Percentiles rank a stretch among this genome's conserved stretches.
Conservation (phyloP, 2,797 vertebrate species). For the Etheostoma nigrum region DNA sequence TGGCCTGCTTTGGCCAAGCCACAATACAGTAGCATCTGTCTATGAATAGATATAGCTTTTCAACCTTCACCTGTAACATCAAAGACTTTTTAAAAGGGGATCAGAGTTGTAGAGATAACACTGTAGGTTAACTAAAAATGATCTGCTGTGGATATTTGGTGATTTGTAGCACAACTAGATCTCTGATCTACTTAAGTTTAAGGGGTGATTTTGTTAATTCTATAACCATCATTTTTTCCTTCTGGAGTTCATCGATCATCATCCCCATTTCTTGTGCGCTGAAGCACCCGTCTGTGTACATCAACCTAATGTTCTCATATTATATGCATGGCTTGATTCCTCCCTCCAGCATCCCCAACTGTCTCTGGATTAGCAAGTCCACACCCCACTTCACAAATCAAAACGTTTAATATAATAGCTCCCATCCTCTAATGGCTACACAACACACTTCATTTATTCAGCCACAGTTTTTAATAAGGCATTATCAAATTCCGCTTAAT, state of each 20-base stretch:
- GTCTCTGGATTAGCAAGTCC: conserved; percentile 82
- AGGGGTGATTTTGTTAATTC: conserved; percentile 50
- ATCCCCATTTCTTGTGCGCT: conserved; percentile 74
- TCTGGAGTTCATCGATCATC: conserved; percentile 81
- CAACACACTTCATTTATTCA: conserved; percentile 87
- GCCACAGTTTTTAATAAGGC: conserved; percentile 83
- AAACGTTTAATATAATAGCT: conserved; percentile 85
- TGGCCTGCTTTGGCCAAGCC: conserved; percentile 64
- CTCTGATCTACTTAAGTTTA: conserved; percentile 48
- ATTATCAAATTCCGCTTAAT: conserved; percentile 85
- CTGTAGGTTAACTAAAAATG: conserved; percentile 18
- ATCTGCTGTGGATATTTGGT: conserved; percentile 21
- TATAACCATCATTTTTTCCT: conserved; percentile 55
- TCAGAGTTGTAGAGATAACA: conserved; percentile 31
- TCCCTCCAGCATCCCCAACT: conserved; percentile 78
- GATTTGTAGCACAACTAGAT: conserved; percentile 31
- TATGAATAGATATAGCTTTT: conserved; percentile 59
- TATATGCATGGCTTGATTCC: conserved; percentile 83
- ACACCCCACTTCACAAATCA: conserved; percentile 85
- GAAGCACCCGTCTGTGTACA: conserved; percentile 75
- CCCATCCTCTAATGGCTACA: conserved; percentile 85
- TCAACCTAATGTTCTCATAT: conserved; percentile 82
- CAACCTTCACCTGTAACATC: conserved; percentile 41
- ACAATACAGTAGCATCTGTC: conserved; percentile 69
- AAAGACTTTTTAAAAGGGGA: conserved; percentile 39